These are phyloP conservation scores for Cantharis rustica DNA, from an alignment of 2,888 invertebrate species.

Conservation along the genomic window DNA sequence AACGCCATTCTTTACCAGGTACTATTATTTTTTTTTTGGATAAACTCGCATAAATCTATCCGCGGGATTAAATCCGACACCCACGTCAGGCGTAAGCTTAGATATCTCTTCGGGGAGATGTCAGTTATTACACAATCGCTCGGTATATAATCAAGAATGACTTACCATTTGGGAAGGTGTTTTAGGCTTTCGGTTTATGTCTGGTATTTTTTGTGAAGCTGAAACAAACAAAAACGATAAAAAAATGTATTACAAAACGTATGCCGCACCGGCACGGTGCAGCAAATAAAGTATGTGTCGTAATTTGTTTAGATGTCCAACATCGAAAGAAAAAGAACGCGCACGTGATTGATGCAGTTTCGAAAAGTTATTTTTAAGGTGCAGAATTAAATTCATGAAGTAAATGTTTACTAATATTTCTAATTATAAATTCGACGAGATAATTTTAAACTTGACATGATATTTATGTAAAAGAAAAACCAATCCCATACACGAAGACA, in stretches of 20 bases:
- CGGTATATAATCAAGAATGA: slow-evolving; percentile 33
- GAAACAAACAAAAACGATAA: slow-evolving; percentile 48
- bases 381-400: neutral
- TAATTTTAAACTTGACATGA: neutral
- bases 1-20: slow-evolving; percentile 12
- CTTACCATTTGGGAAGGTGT: slow-evolving; percentile 93
- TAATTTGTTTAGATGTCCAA: neutral
- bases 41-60: slow-evolving; percentile 38
- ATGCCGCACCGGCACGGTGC: neutral
- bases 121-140: neutral
- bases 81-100: slow-evolving; percentile 32
- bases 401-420: neutral
- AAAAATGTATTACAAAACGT: neutral
- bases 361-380: neutral
- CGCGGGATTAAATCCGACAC: slow-evolving; percentile 32
- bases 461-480: neutral
- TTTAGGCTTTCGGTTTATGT: slow-evolving; percentile 75
- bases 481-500: slow-evolving; percentile 13
- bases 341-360: too few relatives aligned
- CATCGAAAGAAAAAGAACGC: too few relatives aligned
- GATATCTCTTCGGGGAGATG: slow-evolving; percentile 6
- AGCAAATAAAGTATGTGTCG: neutral
- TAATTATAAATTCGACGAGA: neutral
- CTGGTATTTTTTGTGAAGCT: slow-evolving; percentile 66
- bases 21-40: slow-evolving; percentile 22